These are phyloP conservation scores for Cephus cinctus DNA, from an alignment of 1,140 invertebrate species.

Conservation along the genomic window DNA sequence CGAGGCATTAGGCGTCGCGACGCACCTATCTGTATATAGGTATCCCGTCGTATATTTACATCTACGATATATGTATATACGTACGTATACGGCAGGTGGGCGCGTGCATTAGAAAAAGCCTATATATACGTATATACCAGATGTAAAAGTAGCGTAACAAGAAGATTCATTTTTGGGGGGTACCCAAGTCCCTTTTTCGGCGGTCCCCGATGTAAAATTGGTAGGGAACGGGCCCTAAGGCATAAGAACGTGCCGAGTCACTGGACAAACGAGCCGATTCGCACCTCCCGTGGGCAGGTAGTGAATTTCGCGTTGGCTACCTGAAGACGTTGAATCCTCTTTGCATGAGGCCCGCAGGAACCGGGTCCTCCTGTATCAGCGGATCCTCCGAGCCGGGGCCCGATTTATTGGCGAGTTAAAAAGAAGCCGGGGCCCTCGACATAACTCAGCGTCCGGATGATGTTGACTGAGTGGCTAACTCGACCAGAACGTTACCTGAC, in stretches of 20 bases:
- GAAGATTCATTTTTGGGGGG: no score
- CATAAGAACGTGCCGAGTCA: slow-evolving; percentile 28
- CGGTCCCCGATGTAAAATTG: no score
- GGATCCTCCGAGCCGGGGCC: slow-evolving; percentile 7
- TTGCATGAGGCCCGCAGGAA: neutral
- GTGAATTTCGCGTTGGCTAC: slow-evolving; percentile 23
- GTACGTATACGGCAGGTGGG: no score
- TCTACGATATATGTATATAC: no score
- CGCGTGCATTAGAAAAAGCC: no score
- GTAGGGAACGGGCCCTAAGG: neutral
- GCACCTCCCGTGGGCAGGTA: slow-evolving; percentile 23
- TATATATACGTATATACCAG: no score
- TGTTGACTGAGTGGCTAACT: slow-evolving; percentile 39
- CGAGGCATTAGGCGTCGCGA: neutral
- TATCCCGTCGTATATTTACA: neutral
- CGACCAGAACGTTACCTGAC: slow-evolving; percentile 15
- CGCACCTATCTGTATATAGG: neutral
- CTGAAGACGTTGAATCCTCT: slow-evolving; percentile 14
- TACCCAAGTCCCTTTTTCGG: no score
- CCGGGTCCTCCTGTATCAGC: neutral
- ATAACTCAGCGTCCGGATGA: slow-evolving; percentile 41
- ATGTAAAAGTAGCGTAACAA: no score
- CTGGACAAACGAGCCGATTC: slow-evolving; percentile 34
- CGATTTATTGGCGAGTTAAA: slow-evolving; percentile 46
- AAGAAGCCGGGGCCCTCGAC: slow-evolving; percentile 39